Evolutionary conservation across 2,113 vertebrate genomes (phyloP).

Genomic region (Chaetodon auriga): DNA sequence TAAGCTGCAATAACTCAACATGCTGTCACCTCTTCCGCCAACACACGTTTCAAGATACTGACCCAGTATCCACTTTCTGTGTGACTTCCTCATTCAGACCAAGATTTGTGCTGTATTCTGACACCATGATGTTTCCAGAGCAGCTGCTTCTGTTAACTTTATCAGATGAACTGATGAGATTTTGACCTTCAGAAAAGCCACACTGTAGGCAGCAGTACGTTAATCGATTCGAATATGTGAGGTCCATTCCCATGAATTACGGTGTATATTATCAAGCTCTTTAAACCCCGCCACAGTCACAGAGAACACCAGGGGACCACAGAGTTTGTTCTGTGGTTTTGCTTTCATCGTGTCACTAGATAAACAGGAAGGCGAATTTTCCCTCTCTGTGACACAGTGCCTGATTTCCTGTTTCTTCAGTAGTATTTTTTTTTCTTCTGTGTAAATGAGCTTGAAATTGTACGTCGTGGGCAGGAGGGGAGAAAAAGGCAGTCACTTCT

Average conservation of each 20-base stretch:
- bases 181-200: conserved; percentile 39
- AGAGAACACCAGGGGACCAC: conserved; percentile 41
- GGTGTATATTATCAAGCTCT: conserved; percentile 22
- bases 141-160: conserved; percentile 55
- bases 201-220: conserved; percentile 40
- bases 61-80: not conserved
- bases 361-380: conserved; percentile 92
- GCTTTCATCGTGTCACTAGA: conserved; percentile 74
- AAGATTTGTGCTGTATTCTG: not conserved
- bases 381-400: conserved; percentile 81
- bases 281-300: conserved; percentile 29
- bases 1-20: not conserved
- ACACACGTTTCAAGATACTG: conserved; percentile 12
- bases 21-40: conserved; percentile 3
- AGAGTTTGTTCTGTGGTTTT: conserved; percentile 73
- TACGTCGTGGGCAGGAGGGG: conserved; percentile 73
- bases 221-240: conserved; percentile 28
- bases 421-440: conserved; percentile 82
- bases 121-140: conserved; percentile 6
- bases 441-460: conserved; percentile 66
- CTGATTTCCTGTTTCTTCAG: conserved; percentile 88
- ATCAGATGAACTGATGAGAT: conserved; percentile 30
- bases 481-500: conserved; percentile 81
- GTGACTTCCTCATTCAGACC: conserved; percentile 21
- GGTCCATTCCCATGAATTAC: conserved; percentile 20